Evolutionary conservation across 1,140 invertebrate species (phyloP).

Genomic region (Bombus soroeensis): DNA sequence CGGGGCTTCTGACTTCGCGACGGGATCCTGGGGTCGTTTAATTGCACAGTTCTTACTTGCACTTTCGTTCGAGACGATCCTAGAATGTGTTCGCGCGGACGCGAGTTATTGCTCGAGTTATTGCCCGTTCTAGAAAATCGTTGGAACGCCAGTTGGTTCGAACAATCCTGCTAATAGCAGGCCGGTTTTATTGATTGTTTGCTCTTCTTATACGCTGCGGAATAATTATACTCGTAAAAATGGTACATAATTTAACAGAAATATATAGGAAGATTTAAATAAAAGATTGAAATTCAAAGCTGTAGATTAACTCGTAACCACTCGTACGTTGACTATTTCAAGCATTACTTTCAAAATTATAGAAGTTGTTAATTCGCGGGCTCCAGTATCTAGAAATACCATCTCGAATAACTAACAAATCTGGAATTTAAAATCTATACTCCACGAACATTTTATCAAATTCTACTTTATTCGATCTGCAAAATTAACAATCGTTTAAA

Average conservation of each 20-base stretch:
- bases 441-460: too few species aligned
- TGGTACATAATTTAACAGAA: neutral
- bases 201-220: neutral
- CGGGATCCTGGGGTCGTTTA: constrained; percentile 41
- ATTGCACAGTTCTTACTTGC: constrained; percentile 29
- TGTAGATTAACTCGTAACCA: neutral
- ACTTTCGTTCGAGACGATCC: constrained; percentile 30
- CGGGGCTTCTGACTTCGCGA: constrained; percentile 1
- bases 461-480: too few species aligned
- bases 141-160: neutral
- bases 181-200: constrained; percentile 13
- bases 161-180: neutral
- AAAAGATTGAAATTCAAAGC: neutral
- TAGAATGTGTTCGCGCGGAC: constrained; percentile 23
- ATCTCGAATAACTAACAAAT: too few species aligned
- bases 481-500: too few species aligned
- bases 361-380: too few species aligned
- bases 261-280: neutral
- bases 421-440: too few species aligned
- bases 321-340: too few species aligned
- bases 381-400: too few species aligned
- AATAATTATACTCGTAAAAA: neutral
- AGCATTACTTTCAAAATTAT: too few species aligned
- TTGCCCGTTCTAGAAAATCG: constrained; percentile 40
- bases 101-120: constrained; percentile 55